These are phyloP conservation scores for Emydura subglobosa DNA, from an alignment of 2,113 vertebrate species.

Conservation along the genomic window DNA sequence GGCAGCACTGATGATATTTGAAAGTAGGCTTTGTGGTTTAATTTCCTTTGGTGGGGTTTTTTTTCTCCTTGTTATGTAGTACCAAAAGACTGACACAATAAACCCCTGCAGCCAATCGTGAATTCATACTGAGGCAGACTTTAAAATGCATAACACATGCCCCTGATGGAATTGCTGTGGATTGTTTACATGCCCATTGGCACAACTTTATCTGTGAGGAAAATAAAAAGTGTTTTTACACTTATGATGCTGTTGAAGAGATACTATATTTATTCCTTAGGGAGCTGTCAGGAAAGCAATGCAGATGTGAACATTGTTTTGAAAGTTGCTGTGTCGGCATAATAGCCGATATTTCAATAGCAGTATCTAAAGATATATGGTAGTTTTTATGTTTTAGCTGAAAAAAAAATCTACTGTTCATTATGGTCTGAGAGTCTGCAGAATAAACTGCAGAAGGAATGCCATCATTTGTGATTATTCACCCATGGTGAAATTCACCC, in stretches of 20 bases:
- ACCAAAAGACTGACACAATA: background rate
- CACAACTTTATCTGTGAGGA: background rate
- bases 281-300: background rate
- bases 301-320: background rate
- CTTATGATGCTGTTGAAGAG: background rate
- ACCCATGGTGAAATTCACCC: background rate
- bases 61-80: conserved; percentile 22
- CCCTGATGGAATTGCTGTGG: background rate
- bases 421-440: background rate
- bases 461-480: background rate
- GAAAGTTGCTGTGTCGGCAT: background rate
- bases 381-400: background rate
- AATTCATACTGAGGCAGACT: conserved; percentile 40
- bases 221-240: background rate
- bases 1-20: conserved; percentile 58
- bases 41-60: conserved; percentile 54
- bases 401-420: background rate
- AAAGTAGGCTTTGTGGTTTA: conserved; percentile 72
- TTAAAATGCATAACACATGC: background rate
- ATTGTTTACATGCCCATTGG: background rate
- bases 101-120: conserved; percentile 5
- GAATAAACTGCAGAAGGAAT: background rate
- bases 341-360: background rate
- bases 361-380: background rate
- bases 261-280: background rate